Evolutionary conservation across 2,113 vertebrate species (phyloP).

Genomic region (Nothoprocta perdicaria): DNA sequence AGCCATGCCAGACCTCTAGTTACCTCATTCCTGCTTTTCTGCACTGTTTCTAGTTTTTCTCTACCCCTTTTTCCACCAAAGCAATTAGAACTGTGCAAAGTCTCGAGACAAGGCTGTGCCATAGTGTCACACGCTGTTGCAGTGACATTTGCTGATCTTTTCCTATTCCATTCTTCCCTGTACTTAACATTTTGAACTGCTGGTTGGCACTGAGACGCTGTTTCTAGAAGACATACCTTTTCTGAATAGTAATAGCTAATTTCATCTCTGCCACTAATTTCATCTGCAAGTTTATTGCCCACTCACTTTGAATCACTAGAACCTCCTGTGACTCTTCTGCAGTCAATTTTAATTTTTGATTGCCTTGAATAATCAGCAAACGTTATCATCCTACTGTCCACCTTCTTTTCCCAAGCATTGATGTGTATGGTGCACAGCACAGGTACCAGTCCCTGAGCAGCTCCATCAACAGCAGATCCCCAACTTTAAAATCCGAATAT

Average conservation of each 20-base stretch:
- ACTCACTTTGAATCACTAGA: neutral
- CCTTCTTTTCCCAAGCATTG: neutral
- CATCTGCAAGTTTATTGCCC: neutral
- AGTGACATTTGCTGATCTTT: neutral
- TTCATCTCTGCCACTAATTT: neutral
- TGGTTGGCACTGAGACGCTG: neutral
- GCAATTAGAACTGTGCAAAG: neutral
- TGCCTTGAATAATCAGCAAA: neutral
- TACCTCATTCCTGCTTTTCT: neutral
- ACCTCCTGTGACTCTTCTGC: neutral
- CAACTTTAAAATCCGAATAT: neutral
- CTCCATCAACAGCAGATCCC: neutral
- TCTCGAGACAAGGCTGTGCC: neutral
- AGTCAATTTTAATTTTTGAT: neutral
- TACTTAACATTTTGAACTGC: neutral
- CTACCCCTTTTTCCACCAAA: neutral
- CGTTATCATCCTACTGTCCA: neutral
- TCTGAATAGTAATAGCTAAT: neutral
- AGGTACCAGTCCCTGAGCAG: neutral
- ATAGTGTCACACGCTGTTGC: neutral
- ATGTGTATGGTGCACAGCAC: neutral
- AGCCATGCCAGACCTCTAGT: neutral
- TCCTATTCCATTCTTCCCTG: neutral
- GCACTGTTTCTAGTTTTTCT: neutral
- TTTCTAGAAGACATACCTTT: neutral